These are phyloP conservation scores for Scopus umbretta DNA, from an alignment of 2,113 vertebrate genomes.

Conservation along the genomic window DNA sequence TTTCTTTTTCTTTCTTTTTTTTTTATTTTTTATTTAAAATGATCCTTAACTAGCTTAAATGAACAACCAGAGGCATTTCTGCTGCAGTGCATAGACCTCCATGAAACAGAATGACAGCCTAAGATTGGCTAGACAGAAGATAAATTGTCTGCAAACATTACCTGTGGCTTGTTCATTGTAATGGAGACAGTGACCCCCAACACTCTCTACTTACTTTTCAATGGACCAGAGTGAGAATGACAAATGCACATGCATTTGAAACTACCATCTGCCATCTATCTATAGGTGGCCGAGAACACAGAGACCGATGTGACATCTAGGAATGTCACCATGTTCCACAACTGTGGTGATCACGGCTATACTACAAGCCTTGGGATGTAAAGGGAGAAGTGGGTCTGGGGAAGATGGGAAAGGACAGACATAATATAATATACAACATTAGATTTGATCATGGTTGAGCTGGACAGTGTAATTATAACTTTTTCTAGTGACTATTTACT, in stretches of 20 bases:
- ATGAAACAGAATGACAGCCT: background rate
- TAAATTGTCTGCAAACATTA: background rate
- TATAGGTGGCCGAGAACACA: accelerated
- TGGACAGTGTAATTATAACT: background rate
- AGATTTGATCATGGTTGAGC: background rate
- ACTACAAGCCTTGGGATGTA: background rate
- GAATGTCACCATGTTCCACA: background rate
- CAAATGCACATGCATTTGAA: background rate
- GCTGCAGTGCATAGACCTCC: background rate
- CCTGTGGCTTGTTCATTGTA: background rate
- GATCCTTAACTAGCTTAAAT: background rate
- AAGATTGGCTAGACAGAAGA: background rate
- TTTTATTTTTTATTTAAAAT: background rate
- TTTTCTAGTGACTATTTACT: background rate
- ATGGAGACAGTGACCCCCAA: background rate
- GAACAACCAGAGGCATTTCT: background rate
- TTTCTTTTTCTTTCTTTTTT: background rate
- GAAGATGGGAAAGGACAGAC: background rate
- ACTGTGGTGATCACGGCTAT: background rate
- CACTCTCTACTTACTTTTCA: background rate
- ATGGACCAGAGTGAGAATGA: background rate
- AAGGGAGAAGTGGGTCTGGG: background rate
- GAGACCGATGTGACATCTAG: background rate
- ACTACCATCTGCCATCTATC: background rate
- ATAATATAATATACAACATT: background rate